A percentile compares a stretch with the other conserved stretches of the same genome.
Evolutionary conservation across 1,140 invertebrate genomes (phyloP).

Genomic region (Listronotus bonariensis): DNA sequence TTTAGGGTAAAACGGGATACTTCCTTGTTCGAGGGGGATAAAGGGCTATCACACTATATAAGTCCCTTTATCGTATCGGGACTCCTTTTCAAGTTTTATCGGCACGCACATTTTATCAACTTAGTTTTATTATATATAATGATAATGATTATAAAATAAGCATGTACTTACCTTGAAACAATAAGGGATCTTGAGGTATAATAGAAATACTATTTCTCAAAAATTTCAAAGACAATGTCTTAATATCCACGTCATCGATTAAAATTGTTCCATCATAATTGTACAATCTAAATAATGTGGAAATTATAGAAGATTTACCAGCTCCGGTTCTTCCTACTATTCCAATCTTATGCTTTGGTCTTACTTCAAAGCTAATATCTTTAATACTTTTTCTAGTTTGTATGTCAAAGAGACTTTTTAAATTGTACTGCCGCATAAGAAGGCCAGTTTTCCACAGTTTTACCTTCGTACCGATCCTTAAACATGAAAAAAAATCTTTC

Average conservation of each 20-base stretch:
- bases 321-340: constrained; percentile 88
- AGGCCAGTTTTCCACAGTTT: constrained; percentile 66
- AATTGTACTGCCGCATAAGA: constrained; percentile 71
- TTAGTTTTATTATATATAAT: too few relatives aligned
- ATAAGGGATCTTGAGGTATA: constrained; percentile 85
- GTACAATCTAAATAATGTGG: constrained; percentile 69
- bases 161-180: constrained; percentile 67
- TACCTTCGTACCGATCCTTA: constrained; percentile 66
- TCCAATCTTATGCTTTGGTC: constrained; percentile 69
- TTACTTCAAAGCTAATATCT: constrained; percentile 69
- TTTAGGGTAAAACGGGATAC: too few relatives aligned
- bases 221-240: constrained; percentile 69
- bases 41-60: too few relatives aligned
- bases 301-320: constrained; percentile 82
- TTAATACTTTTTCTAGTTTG: constrained; percentile 74
- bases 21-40: too few relatives aligned
- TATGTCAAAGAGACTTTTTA: constrained; percentile 71
- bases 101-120: too few relatives aligned
- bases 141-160: too few relatives aligned
- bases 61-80: too few relatives aligned
- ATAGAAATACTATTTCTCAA: constrained; percentile 79
- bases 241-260: constrained; percentile 65
- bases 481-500: constrained; percentile 47
- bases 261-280: constrained; percentile 60
- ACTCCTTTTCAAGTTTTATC: too few relatives aligned